Evolutionary conservation across 2,888 invertebrate species (phyloP), one percentile per base, ranked within the genome.

Genomic region (Pegoplata infirma): DNA sequence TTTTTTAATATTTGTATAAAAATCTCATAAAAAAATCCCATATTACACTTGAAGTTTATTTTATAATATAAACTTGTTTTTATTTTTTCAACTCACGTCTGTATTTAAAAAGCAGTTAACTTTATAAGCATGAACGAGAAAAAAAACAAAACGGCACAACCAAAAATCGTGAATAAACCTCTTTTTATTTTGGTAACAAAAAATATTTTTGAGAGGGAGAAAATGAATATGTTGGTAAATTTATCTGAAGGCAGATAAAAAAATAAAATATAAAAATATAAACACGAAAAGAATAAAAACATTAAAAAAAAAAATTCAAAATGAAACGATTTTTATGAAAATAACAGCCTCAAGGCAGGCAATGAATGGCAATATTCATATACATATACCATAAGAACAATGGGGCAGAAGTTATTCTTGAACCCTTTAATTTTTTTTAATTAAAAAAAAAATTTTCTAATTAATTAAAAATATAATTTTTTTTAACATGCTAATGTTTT

Each of bases 71-170:
- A 28, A 28, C 14, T 49, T 28, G 51, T 28, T 14, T 59, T 25
- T 25, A 3, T 59, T 59, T 47, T 51, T 64, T 59, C 69, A 59
- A 61, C 69, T 69, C 69, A 59, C 69, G 69, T 61, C 59, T 61
- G 59, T 61, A 69, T 61, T 69, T 51, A 69, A 69, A 69, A 69
- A 53, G 49, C 51, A 61, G 51, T 32, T 59, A 49, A 59, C 36
- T 59, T 40, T 61, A 61, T 69, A 53, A 21, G 53, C 28, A 61
- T 40, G 14, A 68, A 69, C 23, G 4, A 5, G 25, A n/a, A 17
- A 53, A 21, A 49, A 8, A 59, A 69, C 12, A 51, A 49, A 21
- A 23, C 16, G 17, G 47, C 47, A 51, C 23, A n/a, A 56, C 19
- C 32, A 21, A 56, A 59, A 25, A 16, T 47, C 49, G 58, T 25